Evolutionary conservation across 2,888 invertebrate species (phyloP).

Genomic region (Odontocolon sp.): DNA sequence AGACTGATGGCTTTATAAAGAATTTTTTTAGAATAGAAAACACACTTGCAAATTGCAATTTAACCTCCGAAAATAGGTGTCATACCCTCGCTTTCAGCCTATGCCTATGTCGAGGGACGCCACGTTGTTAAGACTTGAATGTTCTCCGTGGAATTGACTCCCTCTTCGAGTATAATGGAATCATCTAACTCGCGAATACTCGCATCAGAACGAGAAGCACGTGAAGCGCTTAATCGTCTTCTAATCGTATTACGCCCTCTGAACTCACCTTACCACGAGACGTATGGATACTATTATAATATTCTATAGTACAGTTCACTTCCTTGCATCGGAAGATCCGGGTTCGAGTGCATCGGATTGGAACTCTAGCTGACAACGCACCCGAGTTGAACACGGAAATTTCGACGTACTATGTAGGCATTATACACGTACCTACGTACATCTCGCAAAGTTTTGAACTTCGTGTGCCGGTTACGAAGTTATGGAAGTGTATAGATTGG

Average conservation of each 20-base stretch:
- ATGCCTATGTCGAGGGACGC: background rate
- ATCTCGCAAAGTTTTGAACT: conserved; percentile 29
- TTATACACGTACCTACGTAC: conserved; percentile 20
- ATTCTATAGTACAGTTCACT: background rate
- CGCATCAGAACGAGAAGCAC: background rate
- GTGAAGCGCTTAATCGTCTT: conserved; percentile 13
- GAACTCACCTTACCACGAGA: background rate
- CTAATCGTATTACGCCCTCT: conserved; percentile 13
- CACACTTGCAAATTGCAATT: too few species aligned
- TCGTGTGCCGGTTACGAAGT: conserved; percentile 45
- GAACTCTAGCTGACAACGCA: background rate
- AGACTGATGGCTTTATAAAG: too few species aligned
- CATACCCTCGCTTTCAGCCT: background rate
- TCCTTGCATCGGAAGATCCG: background rate
- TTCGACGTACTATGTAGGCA: too few species aligned
- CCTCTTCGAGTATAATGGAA: background rate
- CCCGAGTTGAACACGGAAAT: background rate
- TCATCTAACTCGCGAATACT: conserved; percentile 6
- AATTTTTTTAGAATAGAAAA: too few species aligned
- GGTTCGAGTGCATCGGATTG: background rate
- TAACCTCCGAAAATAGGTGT: too few species aligned
- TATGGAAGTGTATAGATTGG: conserved; percentile 36
- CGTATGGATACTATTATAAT: background rate
- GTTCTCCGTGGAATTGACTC: background rate
- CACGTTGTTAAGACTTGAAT: background rate